Base-by-base conservation (phyloP, 2,113 vertebrate genomes). In the Speoplatyrhinus poulsoni region DNA sequence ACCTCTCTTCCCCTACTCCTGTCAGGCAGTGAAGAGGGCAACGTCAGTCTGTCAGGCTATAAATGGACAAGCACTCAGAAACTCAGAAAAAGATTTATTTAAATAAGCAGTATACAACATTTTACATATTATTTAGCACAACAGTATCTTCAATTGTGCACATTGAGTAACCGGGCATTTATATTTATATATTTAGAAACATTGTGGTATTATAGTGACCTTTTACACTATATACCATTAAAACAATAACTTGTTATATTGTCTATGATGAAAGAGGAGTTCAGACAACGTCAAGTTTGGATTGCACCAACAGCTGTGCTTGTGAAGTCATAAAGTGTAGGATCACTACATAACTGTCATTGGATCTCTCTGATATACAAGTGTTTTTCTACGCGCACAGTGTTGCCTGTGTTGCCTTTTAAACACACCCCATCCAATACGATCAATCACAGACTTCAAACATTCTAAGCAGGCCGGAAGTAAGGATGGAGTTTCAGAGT, bases 381-480 rank as follows among this genome's bases (percentile, higher is more conserved):
- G 76, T 68, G 67, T 70, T 75, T 70, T 70, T 75, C 52, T 74
- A 68, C 16, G 9, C 70, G 69, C 69, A 72, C 1, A 26, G 26
- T 26, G 26, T 26, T 26, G 26, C 26, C 26, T 26, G 64, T 66
- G 73, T 73, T 78, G 73, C 65, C 80, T 84, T 84, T 62, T 78
- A 58, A 63, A 60, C 69, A 77, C 82, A 80, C 79, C 72, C 80
- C 73, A 75, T 84, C 83, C 81, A 81, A 78, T 65, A n/a, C 59
- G 17, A 90, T 85, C 85, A 84, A 80, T 86, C 84, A 78, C 72
- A 69, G 57, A 57, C 46, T 70, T 82, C 70, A 77, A 72, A 80
- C 75, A 81, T 82, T 80, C 65, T 62, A 67, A 79, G 72, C 59
- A 68, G 65, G 68, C 69, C 70, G 80, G 69, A 75, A 79, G 75